Evolutionary conservation across 2,113 vertebrate species (phyloP).

Genomic region (Ailuropoda melanoleuca): DNA sequence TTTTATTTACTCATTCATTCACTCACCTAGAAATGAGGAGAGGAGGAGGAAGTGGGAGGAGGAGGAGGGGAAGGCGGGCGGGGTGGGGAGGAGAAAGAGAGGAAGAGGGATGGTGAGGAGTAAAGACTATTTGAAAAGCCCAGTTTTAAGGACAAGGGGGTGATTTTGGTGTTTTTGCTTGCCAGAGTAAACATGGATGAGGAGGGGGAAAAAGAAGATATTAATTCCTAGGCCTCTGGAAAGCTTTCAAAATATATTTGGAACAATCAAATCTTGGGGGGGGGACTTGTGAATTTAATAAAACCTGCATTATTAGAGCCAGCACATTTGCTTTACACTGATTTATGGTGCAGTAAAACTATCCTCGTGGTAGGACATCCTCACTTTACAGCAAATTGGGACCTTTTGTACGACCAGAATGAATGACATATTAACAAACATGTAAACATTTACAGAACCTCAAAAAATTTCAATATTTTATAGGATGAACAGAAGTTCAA

Average conservation of each 20-base stretch:
- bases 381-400: not conserved
- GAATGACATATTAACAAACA: not conserved
- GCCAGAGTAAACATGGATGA: not conserved
- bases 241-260: not conserved
- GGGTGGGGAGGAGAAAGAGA: accelerated
- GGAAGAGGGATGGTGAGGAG: not conserved
- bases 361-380: not conserved
- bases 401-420: not conserved
- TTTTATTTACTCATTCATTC: not conserved
- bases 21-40: not conserved
- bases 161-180: not conserved
- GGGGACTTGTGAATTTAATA: not conserved
- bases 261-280: not conserved
- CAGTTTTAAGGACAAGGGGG: not conserved
- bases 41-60: not conserved
- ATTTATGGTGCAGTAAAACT: not conserved
- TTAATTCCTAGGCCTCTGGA: not conserved
- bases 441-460: not conserved
- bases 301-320: not conserved
- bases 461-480: not conserved
- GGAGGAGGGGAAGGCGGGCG: not conserved
- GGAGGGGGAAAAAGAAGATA: not conserved
- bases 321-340: not conserved
- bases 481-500: not conserved
- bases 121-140: not conserved